Evolutionary conservation across 2,888 invertebrate genomes (phyloP).

Genomic region (Apodemia zela): DNA sequence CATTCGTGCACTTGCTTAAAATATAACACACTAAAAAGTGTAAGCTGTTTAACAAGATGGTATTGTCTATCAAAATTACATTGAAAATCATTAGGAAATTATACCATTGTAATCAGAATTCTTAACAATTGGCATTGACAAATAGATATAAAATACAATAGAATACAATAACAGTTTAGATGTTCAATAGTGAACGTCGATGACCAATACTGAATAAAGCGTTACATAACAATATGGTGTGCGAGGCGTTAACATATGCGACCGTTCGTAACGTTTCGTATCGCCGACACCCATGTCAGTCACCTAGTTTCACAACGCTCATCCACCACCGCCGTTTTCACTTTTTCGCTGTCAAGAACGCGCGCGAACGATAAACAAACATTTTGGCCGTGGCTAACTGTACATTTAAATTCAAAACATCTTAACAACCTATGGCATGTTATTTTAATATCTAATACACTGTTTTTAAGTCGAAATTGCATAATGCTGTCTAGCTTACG

Average conservation of each 20-base stretch:
- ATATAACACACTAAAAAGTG: neutral
- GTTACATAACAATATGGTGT: conserved; percentile 55
- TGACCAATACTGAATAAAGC: conserved; percentile 43
- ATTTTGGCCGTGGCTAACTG: conserved; percentile 70
- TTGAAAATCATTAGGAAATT: neutral
- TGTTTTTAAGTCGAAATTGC: conserved; percentile 52
- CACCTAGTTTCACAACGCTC: conserved; percentile 72
- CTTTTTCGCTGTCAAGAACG: conserved; percentile 81
- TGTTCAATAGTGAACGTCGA: conserved; percentile 27
- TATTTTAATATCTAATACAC: conserved; percentile 44
- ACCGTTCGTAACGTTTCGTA: conserved; percentile 20
- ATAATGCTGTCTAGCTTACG: conserved; percentile 44
- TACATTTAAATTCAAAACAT: conserved; percentile 38
- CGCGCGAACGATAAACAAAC: conserved; percentile 76
- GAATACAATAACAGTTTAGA: conserved; percentile 27
- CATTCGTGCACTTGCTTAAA: neutral
- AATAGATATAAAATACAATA: neutral
- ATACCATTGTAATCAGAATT: conserved; percentile 15
- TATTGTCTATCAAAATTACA: neutral
- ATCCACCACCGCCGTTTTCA: conserved; percentile 75
- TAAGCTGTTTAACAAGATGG: neutral
- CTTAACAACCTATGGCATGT: conserved; percentile 42
- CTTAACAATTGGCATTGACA: conserved; percentile 14
- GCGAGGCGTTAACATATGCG: conserved; percentile 45
- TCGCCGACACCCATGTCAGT: conserved; percentile 42